Evolutionary conservation across 2,113 vertebrate species (phyloP).

Genomic region (Gobius niger): DNA sequence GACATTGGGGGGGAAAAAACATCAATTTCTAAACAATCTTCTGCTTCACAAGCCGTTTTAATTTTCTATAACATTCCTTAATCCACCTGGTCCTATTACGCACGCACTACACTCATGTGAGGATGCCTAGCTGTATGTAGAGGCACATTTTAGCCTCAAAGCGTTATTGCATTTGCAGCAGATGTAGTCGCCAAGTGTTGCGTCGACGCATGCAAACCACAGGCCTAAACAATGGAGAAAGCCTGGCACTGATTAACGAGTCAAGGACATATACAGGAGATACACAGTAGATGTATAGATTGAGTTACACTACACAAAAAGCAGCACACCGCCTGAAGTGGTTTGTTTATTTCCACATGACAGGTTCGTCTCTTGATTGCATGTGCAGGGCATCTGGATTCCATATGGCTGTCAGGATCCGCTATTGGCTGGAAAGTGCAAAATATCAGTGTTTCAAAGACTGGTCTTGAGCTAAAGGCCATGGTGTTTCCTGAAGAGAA

Average conservation of each 20-base stretch:
- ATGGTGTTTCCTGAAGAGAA: conserved; percentile 40
- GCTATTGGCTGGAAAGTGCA: conserved; percentile 50
- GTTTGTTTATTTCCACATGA: conserved; percentile 48
- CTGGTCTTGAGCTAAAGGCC: conserved; percentile 33
- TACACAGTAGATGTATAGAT: conserved; percentile 25
- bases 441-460: conserved; percentile 41
- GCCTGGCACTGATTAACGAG: conserved; percentile 26
- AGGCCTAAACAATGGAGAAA: conserved; percentile 21
- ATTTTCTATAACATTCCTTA: conserved; percentile 67
- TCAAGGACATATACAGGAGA: conserved; percentile 22
- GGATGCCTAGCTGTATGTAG: conserved; percentile 5
- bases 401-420: conserved; percentile 64
- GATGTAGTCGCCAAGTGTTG: conserved; percentile 23
- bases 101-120: conserved; percentile 35
- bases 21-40: conserved; percentile 43
- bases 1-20: conserved; percentile 55
- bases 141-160: conserved; percentile 8
- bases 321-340: conserved; percentile 11
- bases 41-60: conserved; percentile 49
- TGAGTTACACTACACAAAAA: conserved; percentile 21
- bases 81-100: conserved; percentile 47
- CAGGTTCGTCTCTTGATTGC: conserved; percentile 56
- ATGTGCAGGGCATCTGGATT: conserved; percentile 64
- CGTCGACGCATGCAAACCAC: conserved; percentile 17
- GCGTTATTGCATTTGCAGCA: conserved; percentile 5